phyloP scores from a whole-genome alignment of 2,113 vertebrate species.

The Syngnathus scovelli region DNA sequence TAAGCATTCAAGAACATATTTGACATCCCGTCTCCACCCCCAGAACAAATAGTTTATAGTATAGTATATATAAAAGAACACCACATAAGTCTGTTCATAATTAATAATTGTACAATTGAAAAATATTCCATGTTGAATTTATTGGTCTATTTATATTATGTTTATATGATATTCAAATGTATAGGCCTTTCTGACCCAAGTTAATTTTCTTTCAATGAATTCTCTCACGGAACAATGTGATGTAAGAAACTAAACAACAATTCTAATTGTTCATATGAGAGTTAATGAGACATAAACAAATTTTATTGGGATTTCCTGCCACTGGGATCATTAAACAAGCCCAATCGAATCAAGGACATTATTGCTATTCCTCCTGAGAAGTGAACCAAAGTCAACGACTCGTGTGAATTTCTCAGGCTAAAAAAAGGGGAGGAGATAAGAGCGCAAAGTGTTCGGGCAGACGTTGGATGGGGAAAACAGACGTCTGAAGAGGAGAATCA shows the following conservation, averaged over 20 bases:
- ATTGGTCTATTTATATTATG: background rate
- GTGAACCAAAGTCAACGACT: background rate
- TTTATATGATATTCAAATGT: too few species aligned
- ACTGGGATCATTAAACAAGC: constrained; percentile 22
- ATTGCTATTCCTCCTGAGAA: constrained; percentile 15
- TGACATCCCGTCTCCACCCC: background rate
- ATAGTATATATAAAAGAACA: too few species aligned
- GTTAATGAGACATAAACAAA: background rate
- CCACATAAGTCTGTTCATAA: too few species aligned
- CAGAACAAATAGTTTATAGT: background rate
- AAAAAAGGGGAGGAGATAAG: background rate
- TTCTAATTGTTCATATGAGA: background rate
- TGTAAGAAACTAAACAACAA: background rate
- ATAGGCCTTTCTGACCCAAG: too few species aligned
- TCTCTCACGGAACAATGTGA: background rate
- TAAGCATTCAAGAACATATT: background rate
- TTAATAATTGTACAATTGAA: too few species aligned
- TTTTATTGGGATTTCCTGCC: background rate
- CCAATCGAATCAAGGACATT: constrained; percentile 1
- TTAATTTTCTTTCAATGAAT: background rate
- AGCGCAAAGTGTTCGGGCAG: background rate
- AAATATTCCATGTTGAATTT: too few species aligned
- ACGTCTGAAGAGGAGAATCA: constrained; percentile 11
- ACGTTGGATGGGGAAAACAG: constrained; percentile 39
- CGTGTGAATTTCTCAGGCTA: background rate